A percentile compares a stretch with the other conserved stretches of the same genome.
Conservation (phyloP, 2,113 vertebrate species). For the Cinclus cinclus region DNA sequence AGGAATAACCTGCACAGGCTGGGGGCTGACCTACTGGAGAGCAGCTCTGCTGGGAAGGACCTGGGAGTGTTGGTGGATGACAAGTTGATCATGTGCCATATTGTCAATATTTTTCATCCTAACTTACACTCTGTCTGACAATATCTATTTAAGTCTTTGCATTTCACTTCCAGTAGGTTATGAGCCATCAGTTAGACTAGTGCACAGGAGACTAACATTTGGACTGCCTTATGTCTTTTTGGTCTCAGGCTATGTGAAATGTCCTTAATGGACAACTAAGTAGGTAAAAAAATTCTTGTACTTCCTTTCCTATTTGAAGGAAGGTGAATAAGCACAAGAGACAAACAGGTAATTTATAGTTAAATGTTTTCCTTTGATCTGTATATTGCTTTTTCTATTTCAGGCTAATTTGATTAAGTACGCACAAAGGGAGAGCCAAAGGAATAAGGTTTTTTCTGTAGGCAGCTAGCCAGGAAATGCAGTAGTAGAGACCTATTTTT, state of each 20-base stretch:
- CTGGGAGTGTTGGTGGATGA: background rate
- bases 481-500: constrained; percentile 22
- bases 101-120: background rate
- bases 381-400: constrained; percentile 54
- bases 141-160: background rate
- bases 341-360: constrained; percentile 33
- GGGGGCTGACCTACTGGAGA: background rate
- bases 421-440: background rate
- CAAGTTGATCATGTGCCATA: background rate
- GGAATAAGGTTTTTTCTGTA: constrained; percentile 22
- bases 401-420: constrained; percentile 59
- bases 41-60: background rate
- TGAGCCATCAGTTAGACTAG: background rate
- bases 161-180: background rate
- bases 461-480: constrained; percentile 24
- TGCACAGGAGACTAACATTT: background rate
- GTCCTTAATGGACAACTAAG: background rate
- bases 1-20: background rate
- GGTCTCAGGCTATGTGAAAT: background rate
- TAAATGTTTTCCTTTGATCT: constrained; percentile 64
- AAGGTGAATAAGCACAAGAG: background rate
- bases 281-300: background rate
- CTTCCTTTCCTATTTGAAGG: background rate
- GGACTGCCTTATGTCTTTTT: background rate
- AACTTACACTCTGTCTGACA: background rate